These are phyloP conservation scores for Bombus difficillimus DNA, from an alignment of 1,140 invertebrate genomes.

Conservation along the genomic window DNA sequence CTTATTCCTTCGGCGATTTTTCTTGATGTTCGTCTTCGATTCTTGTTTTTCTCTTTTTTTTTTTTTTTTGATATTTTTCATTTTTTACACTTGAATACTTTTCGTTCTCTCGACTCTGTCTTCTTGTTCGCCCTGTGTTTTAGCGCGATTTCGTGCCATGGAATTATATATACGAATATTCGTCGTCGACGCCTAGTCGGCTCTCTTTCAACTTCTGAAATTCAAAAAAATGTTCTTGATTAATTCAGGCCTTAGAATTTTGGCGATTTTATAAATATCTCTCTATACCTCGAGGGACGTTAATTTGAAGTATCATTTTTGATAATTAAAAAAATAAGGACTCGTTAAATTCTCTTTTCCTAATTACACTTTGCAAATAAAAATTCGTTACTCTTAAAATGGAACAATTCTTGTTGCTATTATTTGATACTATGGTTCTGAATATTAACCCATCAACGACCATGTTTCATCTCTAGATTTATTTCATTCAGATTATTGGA, in stretches of 20 bases:
- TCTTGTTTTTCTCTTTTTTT: slow-evolving; percentile 12
- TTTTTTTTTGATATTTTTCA: background rate
- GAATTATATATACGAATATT: slow-evolving; percentile 61
- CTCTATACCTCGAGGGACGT: no score
- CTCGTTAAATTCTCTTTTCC: no score
- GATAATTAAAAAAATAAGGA: no score
- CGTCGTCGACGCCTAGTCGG: slow-evolving; percentile 20
- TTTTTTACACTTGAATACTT: background rate
- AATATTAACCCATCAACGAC: no score
- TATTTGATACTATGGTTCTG: background rate
- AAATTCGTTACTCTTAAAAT: background rate
- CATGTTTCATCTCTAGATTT: no score
- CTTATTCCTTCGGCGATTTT: background rate
- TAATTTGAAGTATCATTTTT: no score
- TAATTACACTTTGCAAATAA: no score
- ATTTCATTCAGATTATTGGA: no score
- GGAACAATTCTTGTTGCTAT: background rate
- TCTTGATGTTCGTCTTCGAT: slow-evolving; percentile 10
- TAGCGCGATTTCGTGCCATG: slow-evolving; percentile 16
- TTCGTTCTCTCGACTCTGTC: slow-evolving; percentile 42
- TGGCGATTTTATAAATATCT: background rate
- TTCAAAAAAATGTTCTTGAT: background rate
- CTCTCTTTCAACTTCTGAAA: slow-evolving; percentile 66
- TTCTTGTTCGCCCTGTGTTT: slow-evolving; percentile 41
- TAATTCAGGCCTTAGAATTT: background rate